Percentiles rank a stretch among this genome's conserved stretches.
Evolutionary conservation across 2,113 vertebrate genomes (phyloP).

Genomic region (Cairina moschata): DNA sequence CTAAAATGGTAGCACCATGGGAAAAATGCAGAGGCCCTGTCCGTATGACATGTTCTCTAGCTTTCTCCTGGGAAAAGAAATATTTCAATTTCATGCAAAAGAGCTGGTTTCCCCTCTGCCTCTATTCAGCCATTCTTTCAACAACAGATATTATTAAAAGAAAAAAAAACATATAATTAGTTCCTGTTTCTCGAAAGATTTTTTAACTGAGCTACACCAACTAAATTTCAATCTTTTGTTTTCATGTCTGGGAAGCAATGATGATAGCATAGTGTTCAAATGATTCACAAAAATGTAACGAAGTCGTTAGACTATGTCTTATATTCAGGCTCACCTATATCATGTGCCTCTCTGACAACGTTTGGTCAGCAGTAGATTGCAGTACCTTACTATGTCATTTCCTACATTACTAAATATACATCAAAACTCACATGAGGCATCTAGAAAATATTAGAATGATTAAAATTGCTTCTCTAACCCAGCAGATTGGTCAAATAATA

Average conservation of each 20-base stretch:
- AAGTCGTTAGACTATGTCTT: not conserved
- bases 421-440: not conserved
- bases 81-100: not conserved
- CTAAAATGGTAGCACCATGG: accelerated
- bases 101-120: not conserved
- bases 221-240: not conserved
- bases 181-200: not conserved
- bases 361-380: not conserved
- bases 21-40: not conserved
- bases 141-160: not conserved
- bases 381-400: not conserved
- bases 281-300: not conserved
- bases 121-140: not conserved
- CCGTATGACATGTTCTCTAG: accelerated
- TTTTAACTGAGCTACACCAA: not conserved
- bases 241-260: not conserved
- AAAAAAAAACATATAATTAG: not conserved
- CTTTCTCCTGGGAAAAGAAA: not conserved
- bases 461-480: not conserved
- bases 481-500: not conserved
- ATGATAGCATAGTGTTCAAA: not conserved
- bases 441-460: not conserved
- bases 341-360: not conserved
- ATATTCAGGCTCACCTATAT: not conserved
- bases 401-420: not conserved